These are phyloP conservation scores for Cryptocephalus moraei DNA, from an alignment of 2,888 invertebrate genomes.

Conservation along the genomic window DNA sequence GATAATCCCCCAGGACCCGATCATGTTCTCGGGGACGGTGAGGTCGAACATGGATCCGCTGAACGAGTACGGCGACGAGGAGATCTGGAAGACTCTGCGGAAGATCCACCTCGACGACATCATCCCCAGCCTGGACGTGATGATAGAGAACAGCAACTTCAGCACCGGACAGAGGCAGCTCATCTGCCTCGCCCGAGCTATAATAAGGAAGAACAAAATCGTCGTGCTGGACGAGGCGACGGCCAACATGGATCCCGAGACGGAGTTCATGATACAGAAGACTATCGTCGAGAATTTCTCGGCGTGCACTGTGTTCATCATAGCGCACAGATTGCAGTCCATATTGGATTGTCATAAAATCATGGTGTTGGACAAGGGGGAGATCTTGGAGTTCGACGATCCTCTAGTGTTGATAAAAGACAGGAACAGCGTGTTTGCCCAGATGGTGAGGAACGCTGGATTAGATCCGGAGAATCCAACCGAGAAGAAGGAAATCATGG, in stretches of 20 bases:
- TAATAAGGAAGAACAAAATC: constrained; percentile 41
- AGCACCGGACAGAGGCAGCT: constrained; percentile 43
- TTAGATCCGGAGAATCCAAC: neutral
- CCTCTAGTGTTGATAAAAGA: constrained; percentile 20
- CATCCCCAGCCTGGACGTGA: constrained; percentile 25
- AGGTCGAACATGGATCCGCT: constrained; percentile 33
- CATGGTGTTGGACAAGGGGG: constrained; percentile 44
- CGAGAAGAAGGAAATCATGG: no score
- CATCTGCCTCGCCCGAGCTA: constrained; percentile 46
- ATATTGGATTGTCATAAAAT: constrained; percentile 44
- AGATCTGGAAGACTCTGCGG: constrained; percentile 26
- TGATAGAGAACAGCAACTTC: constrained; percentile 18
- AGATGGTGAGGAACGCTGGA: constrained; percentile 14
- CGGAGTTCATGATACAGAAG: constrained; percentile 44
- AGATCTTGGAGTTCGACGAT: constrained; percentile 23
- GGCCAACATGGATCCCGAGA: constrained; percentile 45
- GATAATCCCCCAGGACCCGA: constrained; percentile 44
- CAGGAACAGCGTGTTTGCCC: constrained; percentile 18
- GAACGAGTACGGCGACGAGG: constrained; percentile 21
- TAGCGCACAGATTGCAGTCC: constrained; percentile 37
- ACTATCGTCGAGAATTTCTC: constrained; percentile 43
- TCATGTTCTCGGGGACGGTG: constrained; percentile 45
- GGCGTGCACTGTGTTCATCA: constrained; percentile 45
- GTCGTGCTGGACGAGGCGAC: constrained; percentile 49
- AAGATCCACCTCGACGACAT: constrained; percentile 33